Base-by-base conservation (phyloP, 2,113 vertebrate genomes). In the Siniperca knerii region DNA sequence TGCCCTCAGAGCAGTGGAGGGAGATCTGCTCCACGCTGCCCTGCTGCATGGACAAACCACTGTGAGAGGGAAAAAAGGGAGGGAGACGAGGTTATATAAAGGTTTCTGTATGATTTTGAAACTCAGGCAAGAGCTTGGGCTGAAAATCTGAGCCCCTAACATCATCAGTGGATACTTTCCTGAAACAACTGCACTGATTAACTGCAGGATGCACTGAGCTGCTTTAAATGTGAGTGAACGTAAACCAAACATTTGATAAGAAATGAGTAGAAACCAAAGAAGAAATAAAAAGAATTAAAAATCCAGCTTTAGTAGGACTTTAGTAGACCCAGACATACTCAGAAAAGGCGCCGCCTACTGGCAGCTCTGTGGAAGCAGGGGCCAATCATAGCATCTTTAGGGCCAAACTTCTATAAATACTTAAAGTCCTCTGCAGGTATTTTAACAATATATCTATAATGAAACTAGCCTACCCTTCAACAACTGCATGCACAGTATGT, bases 21-120 rank as follows among this genome's bases (percentile, higher is more conserved):
- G 96, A 95, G 83, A 97, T 97, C 96, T 98, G 97, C 87, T 98
- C 97, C 94, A 98, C 97, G 37, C 96, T 97, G 91, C 96, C 95
- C 0, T 93, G 94, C 93, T 97, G 96, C 95, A 97, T 97, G 16
- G 97, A 97, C 75, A 98, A 92, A 71, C 98, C 98, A 68, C 98
- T 98, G 95, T 33, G 35, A 16, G 86, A 84, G 46, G 13, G 86
- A 50, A 86, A 35, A 60, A 66, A 52, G 25, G 75, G 11, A 65
- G 5, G 48, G 76, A 12, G 16, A 16, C 7, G 11, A 29, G 33
- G 74, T 76, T 81, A 81, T 5, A 20, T 48, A 54, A 72, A 85
- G n/a, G 11, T 52, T 81, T 67, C 15, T n/a, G 0, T 0, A n/a
- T 23, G 8, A 13, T 15, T 62, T 44, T 37, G 29, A 40, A 8